Evolutionary conservation across 2,888 invertebrate species (phyloP), one percentile per base, ranked within the genome.

Genomic region (Euphydryas editha): DNA sequence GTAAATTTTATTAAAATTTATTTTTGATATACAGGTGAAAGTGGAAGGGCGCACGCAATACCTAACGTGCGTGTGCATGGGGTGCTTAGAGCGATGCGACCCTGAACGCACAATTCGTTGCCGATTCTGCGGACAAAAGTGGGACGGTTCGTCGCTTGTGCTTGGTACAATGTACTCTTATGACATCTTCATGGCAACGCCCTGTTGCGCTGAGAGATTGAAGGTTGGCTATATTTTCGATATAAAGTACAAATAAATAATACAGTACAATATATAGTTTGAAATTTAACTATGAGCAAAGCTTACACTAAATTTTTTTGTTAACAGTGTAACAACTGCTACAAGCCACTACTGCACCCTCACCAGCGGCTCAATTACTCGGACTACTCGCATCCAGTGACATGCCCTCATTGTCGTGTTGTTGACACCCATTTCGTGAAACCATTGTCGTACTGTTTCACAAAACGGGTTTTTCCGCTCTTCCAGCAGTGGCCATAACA

Each of bases 161-260:
- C 94, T 99, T 67, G 99, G 99, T 74, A 98, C 99, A 73, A 98
- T 99, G 98, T 99, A 99, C 93, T 97, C 98, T 69, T 99, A 98
- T 84, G 99, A 99, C 90, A 98, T 99, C 78, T 99, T 99, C 87
- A 99, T 99, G 84, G 98, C 99, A 70, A 97, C 97, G 92, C 98
- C 98, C 18, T 99, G 99, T 90, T 99, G 99, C 93, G 95, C 96
- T 82, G 98, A 98, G 82, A 95, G 99, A 78, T 94, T 98, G 78
- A 97, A 97, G 95, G 98, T 98, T 82, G 86, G 90, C 84, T 15
- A 37, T n/a, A 20, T 20, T 24, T 13, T 44, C n/a, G 15, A 24
- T n/a, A n/a, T n/a, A n/a, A n/a, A n/a, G n/a, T n/a, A n/a, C n/a
- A n/a, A n/a, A n/a, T n/a, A n/a, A n/a, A n/a, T n/a, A n/a, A n/a